These are phyloP conservation scores for Paramuricea clavata DNA, from an alignment of 92 coral and sea anemone species.

Conservation along the genomic window DNA sequence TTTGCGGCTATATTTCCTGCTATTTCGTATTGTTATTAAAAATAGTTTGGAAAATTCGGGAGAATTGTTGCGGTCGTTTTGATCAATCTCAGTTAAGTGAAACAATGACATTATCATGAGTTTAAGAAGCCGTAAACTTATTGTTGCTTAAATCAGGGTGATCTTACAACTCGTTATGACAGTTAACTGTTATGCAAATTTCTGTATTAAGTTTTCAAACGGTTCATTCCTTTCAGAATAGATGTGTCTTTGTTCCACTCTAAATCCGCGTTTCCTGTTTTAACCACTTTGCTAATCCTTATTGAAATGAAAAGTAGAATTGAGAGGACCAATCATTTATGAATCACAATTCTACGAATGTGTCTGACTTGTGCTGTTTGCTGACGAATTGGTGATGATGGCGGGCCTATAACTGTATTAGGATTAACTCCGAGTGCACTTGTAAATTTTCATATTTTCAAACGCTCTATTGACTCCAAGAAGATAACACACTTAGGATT, in stretches of 20 bases:
- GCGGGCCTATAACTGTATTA: neutral
- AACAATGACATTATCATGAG: neutral
- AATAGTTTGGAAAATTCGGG: neutral
- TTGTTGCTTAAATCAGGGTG: neutral
- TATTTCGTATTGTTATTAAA: neutral
- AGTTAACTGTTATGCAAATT: slow-evolving; percentile 18
- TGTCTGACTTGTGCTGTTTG: no score
- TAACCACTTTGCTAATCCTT: neutral
- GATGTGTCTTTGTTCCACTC: neutral
- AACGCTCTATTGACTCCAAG: slow-evolving; percentile 28
- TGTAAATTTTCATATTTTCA: slow-evolving; percentile 3
- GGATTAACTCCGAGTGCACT: neutral
- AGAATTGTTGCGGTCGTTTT: neutral
- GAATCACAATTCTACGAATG: neutral
- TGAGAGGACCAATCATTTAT: no score
- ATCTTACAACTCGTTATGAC: neutral
- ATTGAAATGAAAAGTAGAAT: neutral
- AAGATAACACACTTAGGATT: neutral
- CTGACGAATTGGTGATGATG: no score
- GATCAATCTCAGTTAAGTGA: neutral
- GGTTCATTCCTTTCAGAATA: neutral
- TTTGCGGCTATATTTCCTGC: neutral
- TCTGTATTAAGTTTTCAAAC: slow-evolving; percentile 1
- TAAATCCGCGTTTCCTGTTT: slow-evolving; percentile 14
- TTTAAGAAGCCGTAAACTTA: slow-evolving; percentile 6